Evolutionary conservation across 1,140 invertebrate genomes (phyloP), one percentile per base, ranked within the genome.

Genomic region (Neotoxoptera formosana): DNA sequence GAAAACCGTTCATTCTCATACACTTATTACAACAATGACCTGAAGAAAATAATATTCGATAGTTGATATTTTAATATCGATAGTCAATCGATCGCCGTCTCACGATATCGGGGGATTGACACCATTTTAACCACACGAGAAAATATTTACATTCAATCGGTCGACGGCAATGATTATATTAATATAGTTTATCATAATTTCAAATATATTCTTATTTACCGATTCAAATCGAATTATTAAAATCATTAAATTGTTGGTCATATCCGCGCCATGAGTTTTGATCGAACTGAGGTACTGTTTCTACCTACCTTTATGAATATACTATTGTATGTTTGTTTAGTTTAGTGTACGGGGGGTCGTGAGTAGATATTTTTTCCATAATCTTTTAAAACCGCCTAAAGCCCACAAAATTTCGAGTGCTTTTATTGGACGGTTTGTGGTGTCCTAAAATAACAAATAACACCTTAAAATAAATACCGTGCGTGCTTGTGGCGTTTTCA

Each of bases 401-500:
- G 3, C 36, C 36, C 36, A 45, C 23, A 86, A 41, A 8, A 86
- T 86, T 86, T 45, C 83, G 45, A 84, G 36, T 86, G 36, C 45
- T 86, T 45, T 41, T 30, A 41, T 45, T 86, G 36, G 83, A 41
- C 23, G 25, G 23, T 41, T 86, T 86, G 36, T 86, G 41, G 11
- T 41, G 21, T 86, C 83, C 83, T 41, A 86, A 86, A 86, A 76
- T 11, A 86, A 86, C 36, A 86, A 41, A 86, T 25, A 86, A 86
- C 21, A 86, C 36, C 83, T 86, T 86, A 86, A 86, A 86, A 86
- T 41, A 45, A 86, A 86, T 86, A 45, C n/a, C n/a, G 14, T n/a
- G 30, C n/a, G 60, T n/a, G 23, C 9, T 45, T 45, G 25, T 86
- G 21, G 23, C 21, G 41, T 86, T 41, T 86, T 86, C 23, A 45